Evolutionary conservation across 2,888 invertebrate genomes (phyloP).

Genomic region (Sepiola atlantica): DNA sequence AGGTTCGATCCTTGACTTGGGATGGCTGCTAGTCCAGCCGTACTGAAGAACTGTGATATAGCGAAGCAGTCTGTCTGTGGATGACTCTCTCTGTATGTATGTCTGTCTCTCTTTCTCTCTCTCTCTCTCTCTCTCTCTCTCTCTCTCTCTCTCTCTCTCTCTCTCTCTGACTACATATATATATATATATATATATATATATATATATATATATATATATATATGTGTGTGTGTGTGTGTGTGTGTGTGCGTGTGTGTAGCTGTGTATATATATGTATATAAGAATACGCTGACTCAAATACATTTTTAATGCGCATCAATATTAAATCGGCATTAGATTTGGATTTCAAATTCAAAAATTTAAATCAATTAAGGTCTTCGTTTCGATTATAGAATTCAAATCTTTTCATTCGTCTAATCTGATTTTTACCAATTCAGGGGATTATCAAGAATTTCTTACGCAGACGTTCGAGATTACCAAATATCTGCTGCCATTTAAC

Average conservation of each 20-base stretch:
- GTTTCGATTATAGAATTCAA: slow-evolving; percentile 32
- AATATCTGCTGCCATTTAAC: slow-evolving; percentile 6
- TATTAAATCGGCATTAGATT: not conserved
- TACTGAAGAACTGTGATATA: no score
- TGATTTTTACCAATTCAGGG: slow-evolving; percentile 32
- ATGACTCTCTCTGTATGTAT: no score
- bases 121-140: no score
- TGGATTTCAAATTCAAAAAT: not conserved
- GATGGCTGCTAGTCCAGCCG: no score
- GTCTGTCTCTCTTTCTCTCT: no score
- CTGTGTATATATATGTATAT: no score
- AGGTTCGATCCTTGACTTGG: no score
- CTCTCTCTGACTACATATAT: not conserved
- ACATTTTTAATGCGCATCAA: not conserved
- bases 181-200: not conserved
- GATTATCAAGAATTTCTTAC: slow-evolving; percentile 13
- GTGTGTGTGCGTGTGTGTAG: no score
- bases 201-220: not conserved
- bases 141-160: not conserved
- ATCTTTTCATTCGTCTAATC: not conserved
- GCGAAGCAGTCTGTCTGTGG: no score
- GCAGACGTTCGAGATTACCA: not conserved
- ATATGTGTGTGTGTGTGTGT: not conserved
- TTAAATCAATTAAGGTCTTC: not conserved
- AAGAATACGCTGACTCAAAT: not conserved